Conservation (phyloP, 64 coral and sea anemone species). For the Montipora efflorescens region DNA sequence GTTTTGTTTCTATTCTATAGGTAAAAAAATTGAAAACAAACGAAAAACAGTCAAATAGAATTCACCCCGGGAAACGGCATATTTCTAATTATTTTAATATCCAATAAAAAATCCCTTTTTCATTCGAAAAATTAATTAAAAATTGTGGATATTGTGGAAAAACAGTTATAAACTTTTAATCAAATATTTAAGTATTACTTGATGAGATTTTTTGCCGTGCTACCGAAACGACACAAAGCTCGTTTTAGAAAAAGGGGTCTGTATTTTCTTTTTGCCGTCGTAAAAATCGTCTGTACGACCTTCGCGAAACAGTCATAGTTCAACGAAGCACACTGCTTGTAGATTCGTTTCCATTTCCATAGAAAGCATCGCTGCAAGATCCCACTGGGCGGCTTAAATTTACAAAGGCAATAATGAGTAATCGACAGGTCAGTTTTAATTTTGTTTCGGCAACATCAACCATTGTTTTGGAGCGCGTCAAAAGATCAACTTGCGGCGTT, state of each 20-base stretch:
- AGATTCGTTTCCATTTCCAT: slow-evolving; percentile 10
- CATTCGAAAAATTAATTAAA: neutral
- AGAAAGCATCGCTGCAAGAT: neutral
- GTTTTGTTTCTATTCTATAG: too few relatives aligned
- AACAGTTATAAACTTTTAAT: slow-evolving; percentile 11
- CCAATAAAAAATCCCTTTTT: neutral
- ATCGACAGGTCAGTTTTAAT: neutral
- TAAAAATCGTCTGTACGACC: neutral
- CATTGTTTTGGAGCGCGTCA: neutral
- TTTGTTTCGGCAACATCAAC: neutral
- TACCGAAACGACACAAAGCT: neutral
- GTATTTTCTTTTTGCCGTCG: neutral
- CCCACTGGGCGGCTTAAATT: neutral
- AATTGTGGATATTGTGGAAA: neutral
- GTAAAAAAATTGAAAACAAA: too few relatives aligned
- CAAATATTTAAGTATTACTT: slow-evolving; percentile 2
- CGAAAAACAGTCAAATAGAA: too few relatives aligned
- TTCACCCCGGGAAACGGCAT: too few relatives aligned
- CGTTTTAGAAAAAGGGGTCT: neutral
- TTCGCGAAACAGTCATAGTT: neutral
- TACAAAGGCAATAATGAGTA: slow-evolving; percentile 17
- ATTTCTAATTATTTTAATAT: neutral
- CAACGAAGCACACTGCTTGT: neutral
- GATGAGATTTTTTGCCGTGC: neutral
- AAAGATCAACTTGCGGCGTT: neutral